Evolutionary conservation across 2,888 invertebrate genomes (phyloP).

Genomic region (Amiota mariae): DNA sequence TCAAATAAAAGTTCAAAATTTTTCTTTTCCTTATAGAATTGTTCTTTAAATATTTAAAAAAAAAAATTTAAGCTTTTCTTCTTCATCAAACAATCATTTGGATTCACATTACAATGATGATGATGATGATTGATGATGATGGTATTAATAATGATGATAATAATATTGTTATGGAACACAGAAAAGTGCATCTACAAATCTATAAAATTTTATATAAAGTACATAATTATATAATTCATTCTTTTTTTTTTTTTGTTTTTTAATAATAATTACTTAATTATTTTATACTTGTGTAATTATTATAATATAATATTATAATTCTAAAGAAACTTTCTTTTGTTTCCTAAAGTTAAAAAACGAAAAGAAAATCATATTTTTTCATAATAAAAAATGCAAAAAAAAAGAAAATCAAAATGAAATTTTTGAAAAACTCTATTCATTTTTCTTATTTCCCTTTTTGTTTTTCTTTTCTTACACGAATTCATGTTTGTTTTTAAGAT

Average conservation of each 20-base stretch:
- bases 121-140: not conserved
- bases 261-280: not conserved
- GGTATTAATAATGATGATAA: not conserved
- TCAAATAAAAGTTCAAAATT: no score
- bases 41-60: not conserved
- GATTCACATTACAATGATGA: no score
- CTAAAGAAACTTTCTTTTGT: no score
- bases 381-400: not conserved
- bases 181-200: no score
- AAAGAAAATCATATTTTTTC: not conserved
- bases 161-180: no score
- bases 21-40: no score
- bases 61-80: not conserved
- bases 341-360: not conserved
- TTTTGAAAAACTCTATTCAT: not conserved
- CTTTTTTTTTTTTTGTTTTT: conserved; percentile 11
- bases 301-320: not conserved
- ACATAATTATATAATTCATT: conserved; percentile 5
- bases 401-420: not conserved
- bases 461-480: no score
- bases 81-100: no score
- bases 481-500: no score
- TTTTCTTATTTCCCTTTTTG: no score
- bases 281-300: not conserved
- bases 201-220: not conserved